Conservation (phyloP, 2,888 invertebrate species). For the Fragum sueziense region DNA sequence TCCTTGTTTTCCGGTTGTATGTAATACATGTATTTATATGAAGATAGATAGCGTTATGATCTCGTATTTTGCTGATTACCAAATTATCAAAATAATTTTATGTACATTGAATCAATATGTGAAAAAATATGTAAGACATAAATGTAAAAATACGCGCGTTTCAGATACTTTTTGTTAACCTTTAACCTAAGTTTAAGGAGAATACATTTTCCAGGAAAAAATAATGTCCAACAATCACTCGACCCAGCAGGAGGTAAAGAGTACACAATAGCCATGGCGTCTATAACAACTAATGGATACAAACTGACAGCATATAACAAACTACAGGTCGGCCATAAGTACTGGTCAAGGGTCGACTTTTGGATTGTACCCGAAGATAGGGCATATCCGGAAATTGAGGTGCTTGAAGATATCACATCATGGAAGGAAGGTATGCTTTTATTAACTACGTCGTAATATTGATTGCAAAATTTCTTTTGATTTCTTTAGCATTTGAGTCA, state of each 20-base stretch:
- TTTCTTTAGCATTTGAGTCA: too few relatives aligned
- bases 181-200: too few relatives aligned
- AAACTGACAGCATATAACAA: conserved; percentile 26
- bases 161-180: too few relatives aligned
- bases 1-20: too few relatives aligned
- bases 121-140: background rate
- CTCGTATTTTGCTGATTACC: too few relatives aligned
- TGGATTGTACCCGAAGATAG: background rate
- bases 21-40: too few relatives aligned
- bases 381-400: conserved; percentile 18
- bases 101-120: background rate
- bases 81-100: background rate
- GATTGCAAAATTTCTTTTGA: too few relatives aligned
- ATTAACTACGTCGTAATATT: too few relatives aligned
- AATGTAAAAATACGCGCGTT: too few relatives aligned
- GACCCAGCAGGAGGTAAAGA: background rate
- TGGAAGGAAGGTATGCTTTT: conserved; percentile 33
- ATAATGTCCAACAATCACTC: background rate
- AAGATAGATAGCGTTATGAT: too few relatives aligned
- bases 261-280: conserved; percentile 17
- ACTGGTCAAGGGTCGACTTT: conserved; percentile 14
- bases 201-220: background rate
- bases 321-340: background rate
- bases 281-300: conserved; percentile 12
- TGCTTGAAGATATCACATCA: conserved; percentile 31